Base-by-base conservation (phyloP, 2,113 vertebrate species). In the Leptocoma aspasia region DNA sequence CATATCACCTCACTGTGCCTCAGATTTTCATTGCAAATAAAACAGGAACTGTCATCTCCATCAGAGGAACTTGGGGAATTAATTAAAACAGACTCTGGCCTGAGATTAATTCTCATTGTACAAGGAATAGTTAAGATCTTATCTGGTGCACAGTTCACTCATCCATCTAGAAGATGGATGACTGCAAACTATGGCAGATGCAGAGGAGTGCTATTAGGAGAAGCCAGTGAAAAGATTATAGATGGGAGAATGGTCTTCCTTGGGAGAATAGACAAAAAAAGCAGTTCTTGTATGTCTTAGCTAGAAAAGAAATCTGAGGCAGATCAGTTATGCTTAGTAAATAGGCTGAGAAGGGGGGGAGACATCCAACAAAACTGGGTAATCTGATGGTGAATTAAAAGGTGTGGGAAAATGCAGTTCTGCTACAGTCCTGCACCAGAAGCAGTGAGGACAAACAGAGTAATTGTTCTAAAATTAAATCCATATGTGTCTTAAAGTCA, bases 21-120 rank as follows among this genome's bases (percentile, higher is more conserved):
- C 60, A 59, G 50, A 66, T 80, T 73, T 82, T 66, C 13, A 4
- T 71, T 59, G 33, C 65, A 57, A n/a, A 49, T 42, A 27, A 57
- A 94, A 59, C 60, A 59, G 61, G 61, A 76, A 69, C 71, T 6
- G 4, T 83, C 49, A 70, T 68, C 41, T 92, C 52, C 59, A 33
- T 79, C 80, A 71, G 54, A 75, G 60, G 47, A 79, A 50, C 77
- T 72, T 39, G 45, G 64, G 68, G 88, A 93, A 86, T 95, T 92
- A 92, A 95, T 94, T 90, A 96, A 93, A 94, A 64, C 60, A 52
- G 75, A 30, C 42, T 89, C 61, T 89, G 79, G 75, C 72, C 11
- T 89, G 57, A 94, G 89, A 94, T 94, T 90, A 89, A 96, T 94
- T 71, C 72, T 66, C 39, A 10, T 35, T 54, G 63, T 86, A 77